Conservation (phyloP, 2,888 invertebrate species). For the Dolichomitus sp. region DNA sequence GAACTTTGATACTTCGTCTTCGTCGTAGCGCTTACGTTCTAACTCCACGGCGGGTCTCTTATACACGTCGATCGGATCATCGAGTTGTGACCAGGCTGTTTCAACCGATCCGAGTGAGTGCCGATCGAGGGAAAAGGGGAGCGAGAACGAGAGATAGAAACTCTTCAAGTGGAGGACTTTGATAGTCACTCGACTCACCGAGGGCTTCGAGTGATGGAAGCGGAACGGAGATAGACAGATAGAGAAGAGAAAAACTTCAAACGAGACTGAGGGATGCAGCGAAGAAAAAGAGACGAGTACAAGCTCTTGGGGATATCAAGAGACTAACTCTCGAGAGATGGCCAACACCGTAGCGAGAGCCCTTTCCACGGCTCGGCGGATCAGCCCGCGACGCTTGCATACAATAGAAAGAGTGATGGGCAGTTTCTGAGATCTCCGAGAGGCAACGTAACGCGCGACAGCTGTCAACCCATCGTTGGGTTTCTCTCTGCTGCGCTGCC, state of each 20-base stretch:
- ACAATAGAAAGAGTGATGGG: conserved; percentile 78
- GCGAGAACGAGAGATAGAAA: conserved; percentile 33
- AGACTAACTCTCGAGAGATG: conserved; percentile 41
- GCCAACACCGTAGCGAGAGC: conserved; percentile 31
- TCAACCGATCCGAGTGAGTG: conserved; percentile 50
- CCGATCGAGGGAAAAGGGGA: conserved; percentile 38
- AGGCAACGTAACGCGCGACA: conserved; percentile 75
- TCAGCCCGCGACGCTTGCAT: conserved; percentile 66
- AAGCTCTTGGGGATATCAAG: conserved; percentile 6
- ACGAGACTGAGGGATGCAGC: conserved; percentile 25
- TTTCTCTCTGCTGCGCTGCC: conserved; percentile 49
- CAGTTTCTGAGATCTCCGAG: conserved; percentile 74
- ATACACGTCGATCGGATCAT: conserved; percentile 61
- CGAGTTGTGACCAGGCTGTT: conserved; percentile 62
- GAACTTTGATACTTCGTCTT: conserved; percentile 67
- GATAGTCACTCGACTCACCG: conserved; percentile 60
- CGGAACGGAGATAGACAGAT: conserved; percentile 60
- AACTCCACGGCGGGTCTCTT: conserved; percentile 11
- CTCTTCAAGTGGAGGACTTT: conserved; percentile 42
- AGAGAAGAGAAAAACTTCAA: conserved; percentile 56
- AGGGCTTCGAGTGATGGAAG: conserved; percentile 44
- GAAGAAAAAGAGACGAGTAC: conserved; percentile 18
- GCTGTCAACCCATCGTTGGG: conserved; percentile 73
- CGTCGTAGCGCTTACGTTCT: conserved; percentile 27
- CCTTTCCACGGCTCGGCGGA: conserved; percentile 56